Base-by-base conservation (phyloP, 2,113 vertebrate genomes). In the Promerops cafer region DNA sequence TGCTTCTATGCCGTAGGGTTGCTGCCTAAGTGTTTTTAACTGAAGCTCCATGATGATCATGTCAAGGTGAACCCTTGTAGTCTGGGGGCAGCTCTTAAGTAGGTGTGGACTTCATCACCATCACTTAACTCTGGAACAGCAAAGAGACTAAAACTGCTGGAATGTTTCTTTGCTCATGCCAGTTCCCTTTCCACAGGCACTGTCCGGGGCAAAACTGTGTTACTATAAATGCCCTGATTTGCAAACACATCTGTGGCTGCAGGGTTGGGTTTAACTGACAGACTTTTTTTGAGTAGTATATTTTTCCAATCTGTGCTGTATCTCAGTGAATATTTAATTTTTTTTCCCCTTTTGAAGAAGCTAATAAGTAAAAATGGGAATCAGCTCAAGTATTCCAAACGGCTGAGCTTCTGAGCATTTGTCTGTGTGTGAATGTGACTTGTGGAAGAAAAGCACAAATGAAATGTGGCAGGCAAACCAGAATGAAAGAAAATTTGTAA, bases 401-500 rank as follows among this genome's bases (percentile, higher is more conserved):
- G 3, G 11, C 64, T 71, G 87, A 86, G 47, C 54, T 92, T 87
- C 82, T 87, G 84, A 91, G 53, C 15, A 2, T 66, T 95, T 72
- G 9, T 75, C 50, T 64, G 19, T 64, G n/a, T 47, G 9, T 45
- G 64, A 42, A 77, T 93, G 76, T 88, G 86, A 74, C 88, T 83
- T 86, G 39, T 47, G 65, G 79, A 88, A 88, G 79, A 88, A 95
- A 77, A 93, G 40, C 68, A 60, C 42, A 35, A 66, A 86, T 81
- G 85, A 77, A 90, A 85, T 80, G 83, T 94, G 94, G 74, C 89
- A 78, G 83, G 61, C 68, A 45, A 92, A 74, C 44, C 2, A 3
- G 71, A 83, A 95, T 83, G 50, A 90, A 77, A 90, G 90, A 76
- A 90, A 86, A 63, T 61, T 89, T 75, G 69, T 52, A 88, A 88